Percentiles rank a stretch among this genome's conserved stretches.
These are phyloP conservation scores for Meganola albula DNA, from an alignment of 2,888 invertebrate genomes.

Conservation along the genomic window DNA sequence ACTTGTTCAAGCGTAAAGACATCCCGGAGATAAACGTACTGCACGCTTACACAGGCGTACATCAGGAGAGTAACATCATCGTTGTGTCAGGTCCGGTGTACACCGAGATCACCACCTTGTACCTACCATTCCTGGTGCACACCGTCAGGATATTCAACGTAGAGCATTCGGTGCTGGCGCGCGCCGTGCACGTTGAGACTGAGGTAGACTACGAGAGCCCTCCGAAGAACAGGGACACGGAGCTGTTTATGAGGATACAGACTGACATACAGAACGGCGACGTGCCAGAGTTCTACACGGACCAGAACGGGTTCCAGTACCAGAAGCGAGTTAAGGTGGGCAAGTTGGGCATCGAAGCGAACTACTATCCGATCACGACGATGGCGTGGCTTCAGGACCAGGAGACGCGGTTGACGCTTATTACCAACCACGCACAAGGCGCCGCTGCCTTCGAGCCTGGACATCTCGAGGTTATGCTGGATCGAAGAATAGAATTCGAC, in stretches of 20 bases:
- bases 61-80: slow-evolving; percentile 80
- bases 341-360: slow-evolving; percentile 92
- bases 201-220: slow-evolving; percentile 90
- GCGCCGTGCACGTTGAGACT: slow-evolving; percentile 89
- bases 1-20: slow-evolving; percentile 94
- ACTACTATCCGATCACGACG: slow-evolving; percentile 97
- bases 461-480: slow-evolving; percentile 95
- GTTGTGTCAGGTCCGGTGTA: slow-evolving; percentile 91
- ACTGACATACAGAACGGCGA: slow-evolving; percentile 92
- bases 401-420: slow-evolving; percentile 82
- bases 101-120: slow-evolving; percentile 90
- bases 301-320: slow-evolving; percentile 96
- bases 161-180: slow-evolving; percentile 80
- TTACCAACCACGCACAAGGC: slow-evolving; percentile 95
- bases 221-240: slow-evolving; percentile 92
- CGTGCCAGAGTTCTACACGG: slow-evolving; percentile 90
- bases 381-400: slow-evolving; percentile 92
- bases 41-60: slow-evolving; percentile 82
- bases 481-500: slow-evolving; percentile 94
- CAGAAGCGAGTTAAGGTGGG: slow-evolving; percentile 88
- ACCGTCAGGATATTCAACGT: slow-evolving; percentile 88
- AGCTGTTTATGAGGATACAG: slow-evolving; percentile 93
- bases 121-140: slow-evolving; percentile 86
- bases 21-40: slow-evolving; percentile 89
- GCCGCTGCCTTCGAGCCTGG: slow-evolving; percentile 93